These are phyloP conservation scores for Propithecus deckenii DNA, from an alignment of 2,797 vertebrate species.

Conservation along the genomic window DNA sequence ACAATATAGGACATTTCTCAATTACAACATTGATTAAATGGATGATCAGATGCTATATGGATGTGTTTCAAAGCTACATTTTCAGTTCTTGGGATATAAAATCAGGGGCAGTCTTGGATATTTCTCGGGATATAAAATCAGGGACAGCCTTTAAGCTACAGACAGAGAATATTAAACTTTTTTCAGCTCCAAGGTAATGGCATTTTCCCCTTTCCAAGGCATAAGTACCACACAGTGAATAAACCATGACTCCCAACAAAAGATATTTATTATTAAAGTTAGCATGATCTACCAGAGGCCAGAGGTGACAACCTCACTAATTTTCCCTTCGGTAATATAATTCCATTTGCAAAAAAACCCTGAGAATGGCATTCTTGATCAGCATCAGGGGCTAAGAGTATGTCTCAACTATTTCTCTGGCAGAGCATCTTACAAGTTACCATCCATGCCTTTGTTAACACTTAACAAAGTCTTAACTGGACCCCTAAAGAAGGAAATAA, in stretches of 20 bases:
- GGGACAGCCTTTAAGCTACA: conserved; percentile 24
- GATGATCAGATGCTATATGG: neutral
- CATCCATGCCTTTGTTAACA: neutral
- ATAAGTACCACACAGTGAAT: conserved; percentile 20
- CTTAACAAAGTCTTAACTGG: neutral
- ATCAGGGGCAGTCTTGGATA: neutral
- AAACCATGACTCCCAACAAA: conserved; percentile 24
- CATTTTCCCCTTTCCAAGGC: neutral
- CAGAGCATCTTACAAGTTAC: neutral
- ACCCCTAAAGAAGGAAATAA: neutral
- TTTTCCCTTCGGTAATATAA: conserved; percentile 29
- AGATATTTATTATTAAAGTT: conserved; percentile 13
- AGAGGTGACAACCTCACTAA: neutral
- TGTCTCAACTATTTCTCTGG: neutral
- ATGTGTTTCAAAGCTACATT: neutral
- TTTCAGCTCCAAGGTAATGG: neutral
- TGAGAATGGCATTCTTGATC: neutral
- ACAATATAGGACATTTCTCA: neutral
- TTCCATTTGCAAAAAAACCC: neutral
- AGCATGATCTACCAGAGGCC: neutral
- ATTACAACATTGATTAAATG: conserved; percentile 25
- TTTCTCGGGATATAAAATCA: conserved; percentile 37
- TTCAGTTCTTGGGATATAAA: neutral
- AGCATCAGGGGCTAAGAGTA: neutral
- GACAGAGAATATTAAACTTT: conserved; percentile 39